Base-by-base conservation (phyloP, 37 sponge, comb jelly and placozoan genomes). In the Ianthella basta region DNA sequence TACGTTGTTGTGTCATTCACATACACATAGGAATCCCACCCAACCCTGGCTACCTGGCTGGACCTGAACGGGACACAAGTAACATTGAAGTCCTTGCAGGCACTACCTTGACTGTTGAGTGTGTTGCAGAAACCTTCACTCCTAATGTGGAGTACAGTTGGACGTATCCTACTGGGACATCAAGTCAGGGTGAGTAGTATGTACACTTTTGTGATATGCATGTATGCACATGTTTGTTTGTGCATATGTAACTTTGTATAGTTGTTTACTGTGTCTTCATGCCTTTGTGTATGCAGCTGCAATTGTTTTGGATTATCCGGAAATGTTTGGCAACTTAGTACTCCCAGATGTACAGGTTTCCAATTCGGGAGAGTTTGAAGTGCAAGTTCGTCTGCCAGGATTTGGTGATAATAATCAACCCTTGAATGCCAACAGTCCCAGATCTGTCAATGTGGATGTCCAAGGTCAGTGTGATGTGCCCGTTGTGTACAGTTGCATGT, bases 371-470 rank as follows among this genome's bases (percentile, higher is more conserved):
- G 18, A 34, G 70, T 69, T 29, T 35, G 34, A 18, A 4, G 70
- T 69, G 34, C 70, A 32, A 35, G 70, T 69, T 18, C 34, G 4
- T 1, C 70, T 69, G 32, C 27, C 19, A 10, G 70, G 35, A 6
- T 13, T 29, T 35, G 34, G 34, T 6, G 4, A 30, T 33, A 69
- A 16, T 69, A 6, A 4, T 1, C 33, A 35, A 18, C 35, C 19
- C 29, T n/a, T 69, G 70, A 69, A 69, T 69, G 70, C 70, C 34
- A 29, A 69, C 18, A 69, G 18, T 30, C 29, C 29, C 34, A 35
- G 70, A 30, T 16, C 1, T 32, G 70, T 69, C 33, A 18, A n/a
- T 18, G 70, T 69, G 27, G 34, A 32, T 34, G 33, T 69, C 10
- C 70, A 69, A 69, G 19, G 70, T 69, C 35, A 69, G 70, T 69